Evolutionary conservation across 2,797 vertebrate species (phyloP).

Genomic region (Nyctibius grandis): DNA sequence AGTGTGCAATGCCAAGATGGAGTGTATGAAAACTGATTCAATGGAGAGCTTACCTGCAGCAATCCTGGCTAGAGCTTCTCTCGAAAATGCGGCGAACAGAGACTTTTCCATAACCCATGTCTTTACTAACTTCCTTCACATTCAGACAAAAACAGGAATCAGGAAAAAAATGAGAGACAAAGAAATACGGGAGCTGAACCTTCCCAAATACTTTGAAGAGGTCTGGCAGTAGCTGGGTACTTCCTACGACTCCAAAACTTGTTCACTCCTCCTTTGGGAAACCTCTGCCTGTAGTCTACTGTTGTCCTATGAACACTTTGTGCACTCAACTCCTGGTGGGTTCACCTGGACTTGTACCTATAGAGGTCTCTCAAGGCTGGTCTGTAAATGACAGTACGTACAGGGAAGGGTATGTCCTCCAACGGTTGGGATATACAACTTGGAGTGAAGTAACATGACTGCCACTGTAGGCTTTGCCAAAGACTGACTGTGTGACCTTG

Average conservation of each 20-base stretch:
- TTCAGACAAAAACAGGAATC: neutral
- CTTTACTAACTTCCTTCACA: neutral
- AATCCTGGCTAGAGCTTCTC: neutral
- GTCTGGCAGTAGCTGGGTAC: neutral
- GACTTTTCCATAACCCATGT: neutral
- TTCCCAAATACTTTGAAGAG: neutral
- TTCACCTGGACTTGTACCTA: neutral
- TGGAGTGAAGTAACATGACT: neutral
- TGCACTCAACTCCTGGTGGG: neutral
- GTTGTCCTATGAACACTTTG: neutral
- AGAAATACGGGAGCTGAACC: neutral
- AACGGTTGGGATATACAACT: neutral
- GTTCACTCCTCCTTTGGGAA: neutral
- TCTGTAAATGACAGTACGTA: neutral
- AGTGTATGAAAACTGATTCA: neutral
- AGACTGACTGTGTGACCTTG: neutral
- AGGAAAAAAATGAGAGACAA: neutral
- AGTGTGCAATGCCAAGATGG: neutral
- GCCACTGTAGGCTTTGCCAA: neutral
- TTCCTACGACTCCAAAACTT: neutral
- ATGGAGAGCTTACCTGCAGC: neutral
- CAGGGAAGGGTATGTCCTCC: neutral
- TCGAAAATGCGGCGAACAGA: neutral
- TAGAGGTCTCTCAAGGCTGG: neutral
- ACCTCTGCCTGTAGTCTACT: neutral